These are phyloP conservation scores for Brachionus koreanus DNA, from an alignment of 1,140 invertebrate species.

Conservation along the genomic window DNA sequence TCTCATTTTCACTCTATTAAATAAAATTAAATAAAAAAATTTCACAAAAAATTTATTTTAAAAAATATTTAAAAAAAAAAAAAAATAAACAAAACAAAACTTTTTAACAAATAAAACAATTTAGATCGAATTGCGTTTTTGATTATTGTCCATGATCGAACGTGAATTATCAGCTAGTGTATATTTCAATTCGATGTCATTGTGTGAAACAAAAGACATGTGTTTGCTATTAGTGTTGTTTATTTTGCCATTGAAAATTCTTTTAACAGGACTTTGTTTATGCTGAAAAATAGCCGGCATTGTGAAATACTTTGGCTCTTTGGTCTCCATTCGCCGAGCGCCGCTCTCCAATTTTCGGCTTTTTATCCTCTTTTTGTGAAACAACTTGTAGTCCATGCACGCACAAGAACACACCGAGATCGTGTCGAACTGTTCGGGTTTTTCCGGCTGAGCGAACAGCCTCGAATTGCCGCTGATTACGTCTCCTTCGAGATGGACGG, in stretches of 20 bases:
- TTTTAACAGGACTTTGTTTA: background rate
- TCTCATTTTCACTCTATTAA: too few species aligned
- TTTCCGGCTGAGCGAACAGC: constrained; percentile 3
- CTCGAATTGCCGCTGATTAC: constrained; percentile 18
- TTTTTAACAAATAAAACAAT: background rate
- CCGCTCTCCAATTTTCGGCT: background rate
- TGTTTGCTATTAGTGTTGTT: background rate
- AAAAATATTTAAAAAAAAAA: background rate
- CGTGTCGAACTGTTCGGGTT: constrained; percentile 24
- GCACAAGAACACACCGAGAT: constrained; percentile 43
- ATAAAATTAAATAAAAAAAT: too few species aligned
- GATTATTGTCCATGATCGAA: background rate
- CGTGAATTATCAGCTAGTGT: background rate
- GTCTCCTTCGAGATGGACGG: constrained; percentile 36
- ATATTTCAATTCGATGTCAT: background rate
- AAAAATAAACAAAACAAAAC: background rate
- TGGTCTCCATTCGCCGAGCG: background rate
- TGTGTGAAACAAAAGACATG: background rate
- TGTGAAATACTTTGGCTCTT: background rate
- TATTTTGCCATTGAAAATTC: background rate
- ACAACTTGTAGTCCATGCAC: constrained; percentile 38
- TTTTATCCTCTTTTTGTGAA: background rate
- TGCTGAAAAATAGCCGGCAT: background rate
- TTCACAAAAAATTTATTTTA: background rate
- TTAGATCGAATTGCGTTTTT: constrained; percentile 8